Evolutionary conservation across 2,888 invertebrate genomes (phyloP).

Genomic region (Thymelicus sylvestris): DNA sequence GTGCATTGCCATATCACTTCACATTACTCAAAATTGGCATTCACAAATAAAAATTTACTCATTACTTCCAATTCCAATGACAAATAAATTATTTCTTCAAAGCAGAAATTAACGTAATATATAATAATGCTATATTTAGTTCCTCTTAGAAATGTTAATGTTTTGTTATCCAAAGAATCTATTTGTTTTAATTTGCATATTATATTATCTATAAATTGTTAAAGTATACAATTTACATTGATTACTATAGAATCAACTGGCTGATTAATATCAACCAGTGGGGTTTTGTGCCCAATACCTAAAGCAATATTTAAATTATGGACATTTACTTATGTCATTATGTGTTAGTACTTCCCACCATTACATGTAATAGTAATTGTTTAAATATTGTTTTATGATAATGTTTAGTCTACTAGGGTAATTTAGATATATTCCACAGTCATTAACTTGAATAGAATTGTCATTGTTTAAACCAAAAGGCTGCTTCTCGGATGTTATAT

Average conservation of each 20-base stretch:
- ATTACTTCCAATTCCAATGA: conserved; percentile 55
- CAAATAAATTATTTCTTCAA: conserved; percentile 49
- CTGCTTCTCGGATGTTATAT: conserved; percentile 82
- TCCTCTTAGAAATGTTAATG: conserved; percentile 82
- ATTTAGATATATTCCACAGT: conserved; percentile 82
- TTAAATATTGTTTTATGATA: conserved; percentile 80
- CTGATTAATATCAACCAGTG: conserved; percentile 53
- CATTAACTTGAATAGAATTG: conserved; percentile 70
- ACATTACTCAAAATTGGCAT: conserved; percentile 77
- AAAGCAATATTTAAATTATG: conserved; percentile 80
- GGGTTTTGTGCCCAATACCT: conserved; percentile 65
- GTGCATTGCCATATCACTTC: conserved; percentile 76
- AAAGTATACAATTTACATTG: conserved; percentile 64
- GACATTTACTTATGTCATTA: conserved; percentile 66
- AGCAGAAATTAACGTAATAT: conserved; percentile 50
- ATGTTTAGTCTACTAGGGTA: conserved; percentile 72
- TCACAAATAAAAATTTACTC: conserved; percentile 54
- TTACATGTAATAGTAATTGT: conserved; percentile 72
- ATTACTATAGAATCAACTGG: conserved; percentile 66
- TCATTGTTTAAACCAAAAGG: conserved; percentile 79
- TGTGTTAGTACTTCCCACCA: conserved; percentile 78
- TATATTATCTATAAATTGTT: conserved; percentile 77
- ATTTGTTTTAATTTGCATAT: conserved; percentile 58
- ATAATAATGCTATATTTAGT: conserved; percentile 70
- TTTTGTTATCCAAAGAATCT: conserved; percentile 83